These are phyloP conservation scores for Montipora foliosa DNA, from an alignment of 64 coral and sea anemone species.

Conservation along the genomic window DNA sequence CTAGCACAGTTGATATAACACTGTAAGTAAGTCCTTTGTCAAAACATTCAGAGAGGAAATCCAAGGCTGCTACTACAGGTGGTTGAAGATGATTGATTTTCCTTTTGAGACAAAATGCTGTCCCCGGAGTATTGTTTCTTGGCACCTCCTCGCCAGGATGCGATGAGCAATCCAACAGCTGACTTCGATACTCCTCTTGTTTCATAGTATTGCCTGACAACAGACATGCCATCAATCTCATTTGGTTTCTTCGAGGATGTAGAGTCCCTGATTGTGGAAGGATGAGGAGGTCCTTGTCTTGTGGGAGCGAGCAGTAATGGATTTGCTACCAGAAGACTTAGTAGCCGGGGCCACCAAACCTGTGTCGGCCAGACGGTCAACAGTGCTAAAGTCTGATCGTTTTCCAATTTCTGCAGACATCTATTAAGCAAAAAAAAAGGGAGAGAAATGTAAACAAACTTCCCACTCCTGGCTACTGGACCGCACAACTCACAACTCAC, in stretches of 20 bases:
- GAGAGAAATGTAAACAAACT: neutral
- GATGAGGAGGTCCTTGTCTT: conserved; percentile 11
- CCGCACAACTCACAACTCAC: too few species aligned
- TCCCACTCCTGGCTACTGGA: neutral
- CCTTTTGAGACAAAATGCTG: conserved; percentile 11
- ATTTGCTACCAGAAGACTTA: conserved; percentile 34
- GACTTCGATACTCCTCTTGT: conserved; percentile 38
- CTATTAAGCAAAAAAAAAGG: neutral
- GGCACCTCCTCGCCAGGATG: conserved; percentile 61
- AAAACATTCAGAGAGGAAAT: conserved; percentile 57
- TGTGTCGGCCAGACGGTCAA: conserved; percentile 50
- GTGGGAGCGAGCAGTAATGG: conserved; percentile 31
- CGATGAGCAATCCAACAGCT: conserved; percentile 41
- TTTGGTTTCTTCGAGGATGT: neutral
- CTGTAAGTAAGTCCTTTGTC: conserved; percentile 46
- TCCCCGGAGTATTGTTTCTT: conserved; percentile 57
- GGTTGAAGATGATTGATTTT: conserved; percentile 37
- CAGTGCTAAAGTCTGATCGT: neutral
- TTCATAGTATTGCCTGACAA: neutral
- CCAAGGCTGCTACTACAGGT: conserved; percentile 32
- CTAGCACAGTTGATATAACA: conserved; percentile 43
- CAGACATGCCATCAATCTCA: conserved; percentile 2
- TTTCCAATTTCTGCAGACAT: conserved; percentile 17
- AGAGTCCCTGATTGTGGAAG: conserved; percentile 7
- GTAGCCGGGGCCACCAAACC: conserved; percentile 30